Evolutionary conservation across 2,797 vertebrate genomes (phyloP).

Genomic region (Macroramphosus scolopax): DNA sequence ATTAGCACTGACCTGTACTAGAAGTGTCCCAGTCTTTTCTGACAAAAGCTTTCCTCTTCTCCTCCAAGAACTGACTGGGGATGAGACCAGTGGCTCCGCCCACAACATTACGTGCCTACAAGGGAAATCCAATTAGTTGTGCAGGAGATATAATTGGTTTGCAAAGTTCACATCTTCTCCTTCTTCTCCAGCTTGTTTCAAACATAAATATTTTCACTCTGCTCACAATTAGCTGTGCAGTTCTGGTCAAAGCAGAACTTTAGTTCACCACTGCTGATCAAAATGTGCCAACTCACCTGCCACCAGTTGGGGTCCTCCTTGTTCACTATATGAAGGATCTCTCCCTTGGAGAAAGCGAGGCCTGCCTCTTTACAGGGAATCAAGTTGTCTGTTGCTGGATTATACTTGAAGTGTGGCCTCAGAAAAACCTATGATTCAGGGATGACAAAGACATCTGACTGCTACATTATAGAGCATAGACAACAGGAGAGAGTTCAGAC

Average conservation of each 20-base stretch:
- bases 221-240: neutral
- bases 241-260: neutral
- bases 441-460: conserved; percentile 1
- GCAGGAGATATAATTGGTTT: neutral
- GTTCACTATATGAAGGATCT: conserved; percentile 96
- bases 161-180: too few relatives aligned
- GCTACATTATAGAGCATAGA: neutral
- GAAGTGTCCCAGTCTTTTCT: conserved; percentile 89
- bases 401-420: conserved; percentile 97
- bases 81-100: conserved; percentile 93
- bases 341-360: conserved; percentile 91
- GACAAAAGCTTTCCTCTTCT: conserved; percentile 99
- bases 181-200: too few relatives aligned
- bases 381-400: conserved; percentile 91
- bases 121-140: neutral
- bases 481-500: neutral
- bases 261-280: neutral
- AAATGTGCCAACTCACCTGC: conserved; percentile 83
- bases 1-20: conserved; percentile 66
- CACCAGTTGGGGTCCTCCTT: conserved; percentile 98
- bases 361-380: conserved; percentile 99
- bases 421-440: conserved; percentile 87
- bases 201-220: too few relatives aligned
- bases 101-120: conserved; percentile 87
- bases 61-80: conserved; percentile 97